A percentile compares a stretch with the other conserved stretches of the same genome.
Conservation (phyloP, 2,888 invertebrate genomes). For the Yponomeuta malinellus region DNA sequence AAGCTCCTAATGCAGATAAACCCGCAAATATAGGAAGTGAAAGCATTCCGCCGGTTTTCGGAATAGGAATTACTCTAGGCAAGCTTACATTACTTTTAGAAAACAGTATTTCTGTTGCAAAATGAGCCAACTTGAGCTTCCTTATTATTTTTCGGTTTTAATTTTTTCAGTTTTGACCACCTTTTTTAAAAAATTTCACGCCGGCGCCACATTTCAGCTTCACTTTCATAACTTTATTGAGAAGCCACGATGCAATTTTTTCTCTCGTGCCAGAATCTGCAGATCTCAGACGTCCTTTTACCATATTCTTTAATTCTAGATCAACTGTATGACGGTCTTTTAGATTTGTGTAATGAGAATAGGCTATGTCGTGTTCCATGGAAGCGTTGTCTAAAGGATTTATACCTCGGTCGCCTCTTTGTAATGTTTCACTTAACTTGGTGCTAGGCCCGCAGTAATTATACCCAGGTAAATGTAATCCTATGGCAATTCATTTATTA, state of each 20-base stretch:
- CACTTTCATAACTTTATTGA: conserved; percentile 18
- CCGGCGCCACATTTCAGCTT: neutral
- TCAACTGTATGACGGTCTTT: conserved; percentile 5
- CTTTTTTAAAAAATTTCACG: neutral
- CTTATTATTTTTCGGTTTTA: conserved; percentile 7
- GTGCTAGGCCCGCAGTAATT: conserved; percentile 17
- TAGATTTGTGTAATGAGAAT: conserved; percentile 7
- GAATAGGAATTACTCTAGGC: no score
- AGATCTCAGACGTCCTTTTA: conserved; percentile 11
- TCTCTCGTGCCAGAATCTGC: conserved; percentile 17
- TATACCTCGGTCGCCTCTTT: conserved; percentile 18
- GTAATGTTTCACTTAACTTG: conserved; percentile 16
- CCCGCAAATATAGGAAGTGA: no score
- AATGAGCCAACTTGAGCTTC: neutral
- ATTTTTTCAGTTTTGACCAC: neutral
- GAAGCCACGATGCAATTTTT: conserved; percentile 17
- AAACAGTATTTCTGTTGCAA: neutral
- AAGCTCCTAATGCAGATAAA: no score
- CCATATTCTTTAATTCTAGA: neutral
- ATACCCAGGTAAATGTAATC: conserved; percentile 17
- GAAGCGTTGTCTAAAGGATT: conserved; percentile 18
- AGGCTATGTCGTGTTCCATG: conserved; percentile 19
- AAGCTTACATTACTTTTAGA: neutral
- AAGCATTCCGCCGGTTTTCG: no score
- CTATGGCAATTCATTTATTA: conserved; percentile 18